Percentiles rank a stretch among this genome's conserved stretches.
These are phyloP conservation scores for Drosophila ohnishii DNA, from an alignment of 1,140 invertebrate genomes.

Conservation along the genomic window DNA sequence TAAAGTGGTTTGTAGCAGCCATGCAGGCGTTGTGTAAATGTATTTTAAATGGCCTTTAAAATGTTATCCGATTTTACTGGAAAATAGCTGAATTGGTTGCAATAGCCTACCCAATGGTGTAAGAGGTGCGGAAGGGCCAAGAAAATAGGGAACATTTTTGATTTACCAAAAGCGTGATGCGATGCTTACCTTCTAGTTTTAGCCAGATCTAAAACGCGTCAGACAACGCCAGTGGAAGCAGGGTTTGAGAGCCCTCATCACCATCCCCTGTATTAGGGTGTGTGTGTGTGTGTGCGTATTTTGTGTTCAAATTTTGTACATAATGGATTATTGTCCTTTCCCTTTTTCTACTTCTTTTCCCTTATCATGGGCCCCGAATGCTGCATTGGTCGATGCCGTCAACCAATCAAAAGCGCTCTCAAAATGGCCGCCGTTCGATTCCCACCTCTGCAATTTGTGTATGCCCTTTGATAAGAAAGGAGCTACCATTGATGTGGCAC, in stretches of 20 bases:
- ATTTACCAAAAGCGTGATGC: conserved; percentile 56
- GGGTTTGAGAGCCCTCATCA: conserved; percentile 12
- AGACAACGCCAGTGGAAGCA: conserved; percentile 48
- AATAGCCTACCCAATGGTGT: not conserved
- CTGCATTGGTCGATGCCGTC: conserved; percentile 83
- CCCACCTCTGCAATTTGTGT: conserved; percentile 46
- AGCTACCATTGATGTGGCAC: conserved; percentile 6
- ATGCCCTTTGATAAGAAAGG: conserved; percentile 31
- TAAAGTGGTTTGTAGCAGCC: too few species aligned
- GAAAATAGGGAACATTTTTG: conserved; percentile 46
- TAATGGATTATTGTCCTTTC: conserved; percentile 83
- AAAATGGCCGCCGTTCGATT: conserved; percentile 83
- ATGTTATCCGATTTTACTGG: not conserved
- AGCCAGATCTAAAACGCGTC: conserved; percentile 56
- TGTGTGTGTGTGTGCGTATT: conserved; percentile 48
- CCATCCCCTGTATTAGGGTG: conserved; percentile 29
- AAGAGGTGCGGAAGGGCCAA: conserved; percentile 27
- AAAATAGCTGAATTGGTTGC: not conserved
- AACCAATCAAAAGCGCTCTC: conserved; percentile 83
- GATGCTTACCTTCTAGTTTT: conserved; percentile 56
- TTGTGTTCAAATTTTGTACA: conserved; percentile 81
- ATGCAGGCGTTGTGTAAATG: too few species aligned
- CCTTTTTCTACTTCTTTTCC: conserved; percentile 69
- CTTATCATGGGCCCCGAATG: conserved; percentile 57
- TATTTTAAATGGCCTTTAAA: not conserved